Evolutionary conservation across 2,113 vertebrate species (phyloP), one percentile per base, ranked within the genome.

Genomic region (Neolamprologus caudopunctatus): DNA sequence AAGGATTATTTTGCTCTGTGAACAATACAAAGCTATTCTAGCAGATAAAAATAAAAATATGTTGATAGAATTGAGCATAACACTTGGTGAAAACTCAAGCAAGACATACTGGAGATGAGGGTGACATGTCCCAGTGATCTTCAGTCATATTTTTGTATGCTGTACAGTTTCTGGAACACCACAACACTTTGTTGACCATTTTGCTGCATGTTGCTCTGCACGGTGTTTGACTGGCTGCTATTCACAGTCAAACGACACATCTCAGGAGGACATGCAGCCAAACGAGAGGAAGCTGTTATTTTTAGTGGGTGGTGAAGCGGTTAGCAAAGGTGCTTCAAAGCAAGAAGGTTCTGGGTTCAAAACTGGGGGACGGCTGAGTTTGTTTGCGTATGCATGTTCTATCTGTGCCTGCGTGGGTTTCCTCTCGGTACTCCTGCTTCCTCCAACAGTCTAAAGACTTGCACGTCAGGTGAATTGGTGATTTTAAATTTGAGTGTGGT

Each of bases 311-410:
- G 73, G 73, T 78, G 7, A 50, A 33, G 73, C 28, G 45, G 73
- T 78, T 51, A 51, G 45, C 73, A 19, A 19, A 51, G 45, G 28
- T 50, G 17, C 73, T 31, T 78, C 73, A 51, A 78, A 51, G 45
- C 4, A 78, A 78, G 45, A 51, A 78, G 24, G 45, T 78, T n/a
- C 73, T 78, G 10, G 73, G 45, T 78, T 78, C 45, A 78, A 51
- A 78, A 17, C 73, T 78, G 73, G 26, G 45, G 73, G 45, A n/a
- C 2, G 17, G 45, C 73, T n/a, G 45, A 51, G 26, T 31, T 78
- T 78, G 45, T 51, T 47, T 78, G 45, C 10, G 7, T 51, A 50
- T 78, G 45, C 1, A 5, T 51, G 45, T n/a, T 2, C 26, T n/a
- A 31, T 33, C 7, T 78, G 26, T 51, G 73, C 45, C 17, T 78